Evolutionary conservation across 2,888 invertebrate genomes (phyloP).

Genomic region (Bursaphelenchus okinawaensis): DNA sequence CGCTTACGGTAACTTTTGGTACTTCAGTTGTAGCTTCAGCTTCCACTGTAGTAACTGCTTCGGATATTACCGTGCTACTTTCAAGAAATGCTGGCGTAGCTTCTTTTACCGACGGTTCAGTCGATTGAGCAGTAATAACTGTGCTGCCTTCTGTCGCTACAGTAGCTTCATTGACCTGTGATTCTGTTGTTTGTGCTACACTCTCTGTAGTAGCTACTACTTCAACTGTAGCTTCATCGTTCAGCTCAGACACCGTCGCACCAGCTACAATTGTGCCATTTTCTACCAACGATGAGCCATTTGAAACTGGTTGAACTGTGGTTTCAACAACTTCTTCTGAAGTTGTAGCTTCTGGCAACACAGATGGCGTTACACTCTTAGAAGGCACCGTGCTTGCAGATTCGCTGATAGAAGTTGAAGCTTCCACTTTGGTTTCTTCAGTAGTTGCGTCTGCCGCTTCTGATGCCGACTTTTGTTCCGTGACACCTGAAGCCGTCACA

Average conservation of each 20-base stretch:
- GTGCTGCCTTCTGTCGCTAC: not conserved
- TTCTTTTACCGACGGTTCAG: not conserved
- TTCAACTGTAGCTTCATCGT: not conserved
- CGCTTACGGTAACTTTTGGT: not conserved
- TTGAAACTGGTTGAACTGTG: no score
- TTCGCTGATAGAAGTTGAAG: no score
- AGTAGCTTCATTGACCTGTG: not conserved
- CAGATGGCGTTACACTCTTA: not conserved
- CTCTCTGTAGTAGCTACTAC: not conserved
- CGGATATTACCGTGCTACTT: not conserved
- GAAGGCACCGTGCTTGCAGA: not conserved
- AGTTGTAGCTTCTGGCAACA: slow-evolving; percentile 5
- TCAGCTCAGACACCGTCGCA: no score
- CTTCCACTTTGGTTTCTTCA: no score
- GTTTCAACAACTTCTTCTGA: not conserved
- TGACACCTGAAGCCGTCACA: not conserved
- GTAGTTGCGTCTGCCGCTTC: no score
- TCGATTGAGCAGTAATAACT: no score
- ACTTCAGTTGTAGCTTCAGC: not conserved
- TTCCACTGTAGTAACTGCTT: no score
- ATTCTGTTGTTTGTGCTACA: not conserved
- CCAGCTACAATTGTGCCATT: no score
- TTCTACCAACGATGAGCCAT: not conserved
- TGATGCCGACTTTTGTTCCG: no score
- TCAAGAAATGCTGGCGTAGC: not conserved